Evolutionary conservation across 35 echinoderm and acorn worm species (phyloP).

Genomic region (Heliocidaris erythrogramma): DNA sequence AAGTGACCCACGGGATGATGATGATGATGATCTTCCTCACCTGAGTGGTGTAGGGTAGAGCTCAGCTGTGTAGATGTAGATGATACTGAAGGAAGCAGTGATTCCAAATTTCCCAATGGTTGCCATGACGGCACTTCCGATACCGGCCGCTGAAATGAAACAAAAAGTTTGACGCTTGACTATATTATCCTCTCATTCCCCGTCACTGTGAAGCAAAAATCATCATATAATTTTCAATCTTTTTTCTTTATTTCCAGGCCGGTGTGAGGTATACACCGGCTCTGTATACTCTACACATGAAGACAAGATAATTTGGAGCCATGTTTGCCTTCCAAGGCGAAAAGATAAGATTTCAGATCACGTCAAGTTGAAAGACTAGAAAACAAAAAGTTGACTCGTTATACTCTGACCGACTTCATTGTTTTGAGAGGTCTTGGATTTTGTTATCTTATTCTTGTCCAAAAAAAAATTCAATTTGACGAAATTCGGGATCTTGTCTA

Average conservation of each 20-base stretch:
- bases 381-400: too few relatives aligned
- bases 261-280: neutral
- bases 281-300: too few relatives aligned
- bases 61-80: constrained; percentile 77
- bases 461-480: too few relatives aligned
- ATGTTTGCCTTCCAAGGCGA: too few relatives aligned
- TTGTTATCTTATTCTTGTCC: too few relatives aligned
- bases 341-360: too few relatives aligned
- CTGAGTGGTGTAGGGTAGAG: constrained; percentile 78
- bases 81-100: constrained; percentile 66
- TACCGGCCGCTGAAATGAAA: constrained; percentile 50
- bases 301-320: too few relatives aligned
- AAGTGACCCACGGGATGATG: too few relatives aligned
- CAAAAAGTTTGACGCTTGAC: neutral
- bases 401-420: too few relatives aligned
- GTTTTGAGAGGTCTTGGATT: too few relatives aligned
- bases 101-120: constrained; percentile 87
- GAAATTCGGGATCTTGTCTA: too few relatives aligned
- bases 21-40: constrained; percentile 47
- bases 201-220: neutral
- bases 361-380: too few relatives aligned
- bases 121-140: constrained; percentile 48
- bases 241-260: neutral
- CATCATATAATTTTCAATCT: neutral
- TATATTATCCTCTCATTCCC: neutral